Percentiles rank a stretch among this genome's conserved stretches.
Conservation (phyloP, 2,888 invertebrate species). For the Meloe dianella region DNA sequence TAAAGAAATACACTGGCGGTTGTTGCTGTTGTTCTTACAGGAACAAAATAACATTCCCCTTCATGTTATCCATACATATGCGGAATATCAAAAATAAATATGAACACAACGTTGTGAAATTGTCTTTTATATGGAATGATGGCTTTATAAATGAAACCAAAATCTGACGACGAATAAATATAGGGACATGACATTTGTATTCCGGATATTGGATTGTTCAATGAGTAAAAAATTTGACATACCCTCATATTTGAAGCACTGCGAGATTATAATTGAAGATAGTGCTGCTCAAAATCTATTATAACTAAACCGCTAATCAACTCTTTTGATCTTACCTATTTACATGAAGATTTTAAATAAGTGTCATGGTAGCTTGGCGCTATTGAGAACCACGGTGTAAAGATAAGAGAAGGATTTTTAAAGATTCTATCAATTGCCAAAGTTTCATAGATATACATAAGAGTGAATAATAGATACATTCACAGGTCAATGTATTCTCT, state of each 20-base stretch:
- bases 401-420: too few relatives aligned
- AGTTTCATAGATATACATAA: background rate
- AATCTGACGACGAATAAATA: slow-evolving; percentile 10
- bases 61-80: background rate
- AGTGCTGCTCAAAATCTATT: too few relatives aligned
- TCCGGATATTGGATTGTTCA: background rate
- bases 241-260: background rate
- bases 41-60: background rate
- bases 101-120: slow-evolving; percentile 13
- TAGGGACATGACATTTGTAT: background rate
- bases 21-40: background rate
- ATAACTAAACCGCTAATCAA: too few relatives aligned
- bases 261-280: too few relatives aligned
- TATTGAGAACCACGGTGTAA: too few relatives aligned
- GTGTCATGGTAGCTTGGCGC: too few relatives aligned
- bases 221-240: background rate
- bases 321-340: too few relatives aligned
- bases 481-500: background rate
- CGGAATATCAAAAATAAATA: slow-evolving; percentile 11
- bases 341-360: too few relatives aligned
- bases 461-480: background rate
- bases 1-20: background rate
- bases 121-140: slow-evolving; percentile 14
- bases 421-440: too few relatives aligned
- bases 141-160: slow-evolving; percentile 6